Base-by-base conservation (phyloP, 2,113 vertebrate genomes). In the Chinchilla lanigera region DNA sequence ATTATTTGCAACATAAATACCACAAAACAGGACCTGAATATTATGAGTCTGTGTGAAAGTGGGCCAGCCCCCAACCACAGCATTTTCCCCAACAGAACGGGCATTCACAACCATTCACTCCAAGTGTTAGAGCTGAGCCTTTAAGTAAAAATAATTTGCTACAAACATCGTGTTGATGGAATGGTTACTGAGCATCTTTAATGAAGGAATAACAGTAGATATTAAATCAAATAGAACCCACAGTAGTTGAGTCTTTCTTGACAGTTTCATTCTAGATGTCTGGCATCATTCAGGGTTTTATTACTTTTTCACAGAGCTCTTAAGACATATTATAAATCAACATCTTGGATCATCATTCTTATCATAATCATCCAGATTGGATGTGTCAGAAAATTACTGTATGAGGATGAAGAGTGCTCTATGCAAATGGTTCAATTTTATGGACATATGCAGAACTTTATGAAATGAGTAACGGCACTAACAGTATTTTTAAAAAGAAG, bases 1-100 rank as follows among this genome's bases (percentile, higher is more conserved):
- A 95, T 97, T 95, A 96, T 96, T 97, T 94, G 94, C 86, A 96
- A 93, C 26, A 88, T 86, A 97, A 97, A 96, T 89, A 97, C 90
- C 93, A 97, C 96, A 98, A 96, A 98, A 97, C 94, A 97, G 95
- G 94, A 84, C 38, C 60, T 77, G 94, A 94, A 95, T 94, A 89
- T 92, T 86, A 81, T 52, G 30, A 93, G n/a, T 94, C 86, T 2
- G 0, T 97, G 69, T 97, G 96, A 96, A 98, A 94, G 91, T 7
- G 41, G 85, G 96, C 97, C 96, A 98, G 87, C 38, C 20, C 56
- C 87, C 90, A 95, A 94, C 93, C 97, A 96, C 87, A 86, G 92
- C 38, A 44, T 81, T 97, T 96, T 97, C 90, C 92, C 94, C 83
- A 93, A 94, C 90, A 73, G 54, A 95, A 88, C n/a, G 13, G 26